These are phyloP conservation scores for Heteropelma amictum DNA, from an alignment of 2,888 invertebrate species.

Conservation along the genomic window DNA sequence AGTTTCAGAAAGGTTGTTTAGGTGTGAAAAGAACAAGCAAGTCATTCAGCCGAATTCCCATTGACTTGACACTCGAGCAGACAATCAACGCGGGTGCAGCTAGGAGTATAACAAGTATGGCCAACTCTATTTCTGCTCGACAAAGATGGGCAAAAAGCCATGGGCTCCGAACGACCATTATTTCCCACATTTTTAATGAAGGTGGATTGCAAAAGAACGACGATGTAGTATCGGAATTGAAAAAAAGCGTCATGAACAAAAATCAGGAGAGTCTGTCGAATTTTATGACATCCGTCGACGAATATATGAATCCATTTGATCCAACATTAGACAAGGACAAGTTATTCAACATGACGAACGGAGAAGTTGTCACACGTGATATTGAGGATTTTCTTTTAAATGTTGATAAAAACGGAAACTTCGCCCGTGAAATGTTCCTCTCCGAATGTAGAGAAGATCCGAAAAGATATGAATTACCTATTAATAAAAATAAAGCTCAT, in stretches of 20 bases:
- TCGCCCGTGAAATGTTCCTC: slow-evolving; percentile 38
- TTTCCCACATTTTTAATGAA: too few species aligned
- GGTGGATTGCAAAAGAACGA: too few species aligned
- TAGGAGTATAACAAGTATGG: neutral
- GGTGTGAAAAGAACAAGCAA: neutral
- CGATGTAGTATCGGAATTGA: too few species aligned
- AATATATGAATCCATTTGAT: too few species aligned
- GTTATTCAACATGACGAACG: slow-evolving; percentile 60
- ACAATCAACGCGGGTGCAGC: neutral
- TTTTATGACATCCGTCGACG: too few species aligned
- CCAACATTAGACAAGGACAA: too few species aligned
- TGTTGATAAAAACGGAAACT: slow-evolving; percentile 25
- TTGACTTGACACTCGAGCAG: neutral
- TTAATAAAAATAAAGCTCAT: slow-evolving; percentile 48
- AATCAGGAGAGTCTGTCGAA: too few species aligned
- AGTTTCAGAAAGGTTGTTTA: slow-evolving; percentile 34
- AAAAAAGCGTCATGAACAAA: too few species aligned
- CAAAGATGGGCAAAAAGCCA: too few species aligned
- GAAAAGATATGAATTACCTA: slow-evolving; percentile 45
- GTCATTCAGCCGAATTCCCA: neutral
- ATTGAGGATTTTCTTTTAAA: slow-evolving; percentile 57
- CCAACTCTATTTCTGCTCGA: too few species aligned
- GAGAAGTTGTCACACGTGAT: slow-evolving; percentile 58
- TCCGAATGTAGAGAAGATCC: slow-evolving; percentile 46
- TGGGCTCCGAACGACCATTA: too few species aligned